Evolutionary conservation across 2,113 vertebrate genomes (phyloP).

Genomic region (Gadus chalcogrammus): DNA sequence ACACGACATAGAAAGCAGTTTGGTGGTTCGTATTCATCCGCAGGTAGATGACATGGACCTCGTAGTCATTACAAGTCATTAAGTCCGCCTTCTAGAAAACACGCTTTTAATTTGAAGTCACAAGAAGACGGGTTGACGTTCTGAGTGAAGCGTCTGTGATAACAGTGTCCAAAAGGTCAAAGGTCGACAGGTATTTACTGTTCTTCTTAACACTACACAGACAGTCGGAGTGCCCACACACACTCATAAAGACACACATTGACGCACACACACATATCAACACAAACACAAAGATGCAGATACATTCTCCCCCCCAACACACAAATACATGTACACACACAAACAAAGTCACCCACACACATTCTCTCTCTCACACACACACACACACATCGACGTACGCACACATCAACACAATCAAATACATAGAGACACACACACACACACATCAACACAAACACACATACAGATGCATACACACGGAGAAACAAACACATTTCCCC

Average conservation of each 20-base stretch:
- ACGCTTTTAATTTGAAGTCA: no score
- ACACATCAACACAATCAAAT: slow-evolving; percentile 14
- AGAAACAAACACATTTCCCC: not conserved
- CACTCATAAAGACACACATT: slow-evolving; percentile 4
- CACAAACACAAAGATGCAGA: not conserved
- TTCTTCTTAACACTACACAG: not conserved
- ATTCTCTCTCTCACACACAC: no score
- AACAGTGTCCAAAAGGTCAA: no score
- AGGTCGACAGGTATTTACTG: no score
- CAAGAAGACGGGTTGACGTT: no score
- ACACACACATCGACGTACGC: not conserved
- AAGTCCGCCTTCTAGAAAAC: no score
- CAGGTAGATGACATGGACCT: no score
- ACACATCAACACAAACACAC: no score
- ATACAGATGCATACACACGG: not conserved
- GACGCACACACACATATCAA: slow-evolving; percentile 1
- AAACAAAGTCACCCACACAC: not conserved
- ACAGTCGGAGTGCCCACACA: not conserved
- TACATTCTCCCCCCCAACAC: not conserved
- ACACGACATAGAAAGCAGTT: no score
- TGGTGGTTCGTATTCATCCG: no score
- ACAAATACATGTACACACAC: not conserved
- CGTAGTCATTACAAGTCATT: no score
- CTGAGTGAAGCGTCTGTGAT: no score
- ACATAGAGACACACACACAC: slow-evolving; percentile 7